Evolutionary conservation across 2,888 invertebrate species (phyloP).

Genomic region (Liopterus haemorrhoidalis): DNA sequence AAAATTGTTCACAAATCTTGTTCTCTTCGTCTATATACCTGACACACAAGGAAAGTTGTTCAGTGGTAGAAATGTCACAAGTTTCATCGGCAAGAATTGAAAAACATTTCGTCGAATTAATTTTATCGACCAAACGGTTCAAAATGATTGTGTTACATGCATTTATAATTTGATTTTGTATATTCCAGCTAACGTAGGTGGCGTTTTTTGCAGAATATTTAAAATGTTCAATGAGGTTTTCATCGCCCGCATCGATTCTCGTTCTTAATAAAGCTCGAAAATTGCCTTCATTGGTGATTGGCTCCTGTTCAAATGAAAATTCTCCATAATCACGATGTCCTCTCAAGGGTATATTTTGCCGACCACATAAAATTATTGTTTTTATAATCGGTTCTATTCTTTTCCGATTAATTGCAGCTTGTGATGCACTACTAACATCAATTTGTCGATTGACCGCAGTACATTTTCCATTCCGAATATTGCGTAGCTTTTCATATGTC

Average conservation of each 20-base stretch:
- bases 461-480: no score
- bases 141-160: constrained; percentile 12
- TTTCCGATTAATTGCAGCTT: no score
- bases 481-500: no score
- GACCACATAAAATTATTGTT: constrained; percentile 15
- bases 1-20: constrained; percentile 28
- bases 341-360: constrained; percentile 9
- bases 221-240: constrained; percentile 8
- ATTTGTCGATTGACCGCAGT: no score
- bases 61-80: constrained; percentile 33
- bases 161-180: constrained; percentile 16
- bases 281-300: constrained; percentile 15
- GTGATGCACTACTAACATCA: no score
- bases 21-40: constrained; percentile 26
- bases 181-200: constrained; percentile 13
- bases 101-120: constrained; percentile 34
- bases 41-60: constrained; percentile 35
- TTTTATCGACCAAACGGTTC: constrained; percentile 28
- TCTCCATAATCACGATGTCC: constrained; percentile 14
- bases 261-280: constrained; percentile 11
- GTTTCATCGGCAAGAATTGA: constrained; percentile 36
- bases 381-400: constrained; percentile 10
- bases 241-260: constrained; percentile 10
- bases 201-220: constrained; percentile 1
- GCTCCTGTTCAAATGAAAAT: constrained; percentile 6